These are phyloP conservation scores for Sebastes umbrosus DNA, from an alignment of 2,797 vertebrate species.

Conservation along the genomic window DNA sequence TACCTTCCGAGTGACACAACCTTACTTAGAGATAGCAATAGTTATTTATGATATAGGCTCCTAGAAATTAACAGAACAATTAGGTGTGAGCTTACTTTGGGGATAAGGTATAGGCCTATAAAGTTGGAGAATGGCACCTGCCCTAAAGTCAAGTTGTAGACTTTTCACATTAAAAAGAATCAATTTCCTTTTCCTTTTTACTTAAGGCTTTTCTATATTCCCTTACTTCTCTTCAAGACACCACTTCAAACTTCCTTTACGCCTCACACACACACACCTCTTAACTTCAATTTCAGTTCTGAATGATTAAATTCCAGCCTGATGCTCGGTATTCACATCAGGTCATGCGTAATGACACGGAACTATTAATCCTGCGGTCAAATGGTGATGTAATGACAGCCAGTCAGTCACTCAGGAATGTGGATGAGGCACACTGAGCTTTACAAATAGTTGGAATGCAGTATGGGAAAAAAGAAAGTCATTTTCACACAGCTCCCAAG, in stretches of 20 bases:
- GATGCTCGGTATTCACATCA: constrained; percentile 54
- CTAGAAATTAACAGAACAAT: background rate
- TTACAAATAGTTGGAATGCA: constrained; percentile 64
- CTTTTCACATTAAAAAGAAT: background rate
- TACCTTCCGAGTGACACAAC: background rate
- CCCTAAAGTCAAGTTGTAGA: background rate
- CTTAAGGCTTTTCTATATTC: background rate
- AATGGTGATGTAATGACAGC: constrained; percentile 76
- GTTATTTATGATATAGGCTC: background rate
- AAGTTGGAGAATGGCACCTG: background rate
- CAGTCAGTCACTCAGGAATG: constrained; percentile 72
- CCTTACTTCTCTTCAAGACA: background rate
- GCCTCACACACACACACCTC: background rate
- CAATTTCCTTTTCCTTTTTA: background rate
- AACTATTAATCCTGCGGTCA: constrained; percentile 72
- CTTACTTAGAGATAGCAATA: background rate
- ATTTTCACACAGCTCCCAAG: constrained; percentile 35
- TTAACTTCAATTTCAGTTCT: constrained; percentile 30
- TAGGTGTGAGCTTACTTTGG: background rate
- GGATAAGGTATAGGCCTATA: background rate
- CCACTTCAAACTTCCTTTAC: background rate
- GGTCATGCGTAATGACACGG: constrained; percentile 76
- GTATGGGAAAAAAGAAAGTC: constrained; percentile 31
- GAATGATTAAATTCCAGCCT: constrained; percentile 59
- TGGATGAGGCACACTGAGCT: constrained; percentile 50